Evolutionary conservation across 2,113 vertebrate genomes (phyloP), one percentile per base, ranked within the genome.

Genomic region (Platysteira castanea): DNA sequence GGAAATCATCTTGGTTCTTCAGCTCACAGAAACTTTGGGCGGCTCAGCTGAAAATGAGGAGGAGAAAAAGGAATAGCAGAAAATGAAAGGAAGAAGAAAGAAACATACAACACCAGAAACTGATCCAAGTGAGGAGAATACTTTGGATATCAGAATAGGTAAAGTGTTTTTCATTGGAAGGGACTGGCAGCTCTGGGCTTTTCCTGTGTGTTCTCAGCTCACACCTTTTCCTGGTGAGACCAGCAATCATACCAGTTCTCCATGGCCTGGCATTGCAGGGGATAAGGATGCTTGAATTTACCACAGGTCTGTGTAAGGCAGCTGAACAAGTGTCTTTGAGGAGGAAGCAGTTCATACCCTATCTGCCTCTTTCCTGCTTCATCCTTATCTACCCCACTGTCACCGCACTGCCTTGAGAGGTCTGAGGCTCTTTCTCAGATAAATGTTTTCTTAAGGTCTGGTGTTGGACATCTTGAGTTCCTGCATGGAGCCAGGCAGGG

Each of bases 211-310:
- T 65, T 89, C 9, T 84, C 17, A 65, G 13, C 26, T 86, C 15
- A 4, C 19, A 63, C 4, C 22, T 81, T 89, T 74, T 74, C 26
- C 31, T 46, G 42, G 33, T n/a, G 37, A 86, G 49, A 16, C 4
- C 13, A 67, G 13, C 10, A 88, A 6, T 20, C 0, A 1, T 16
- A 17, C 10, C 35, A 27, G 22, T 39, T 65, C 19, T 86, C 59
- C 17, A 16, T 6, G 20, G 59, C 8, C 19, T 52, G 44, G 13
- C 0, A 0, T 65, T 73, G 24, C 13, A 47, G 33, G 2, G 13
- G 1, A 13, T 47, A 20, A 75, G 13, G 33, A 22, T 84, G 13
- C 19, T 35, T 64, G 22, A 12, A 13, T 69, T 71, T 56, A 37
- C 9, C 28, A 33, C 30, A 31, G 39, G 71, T 8, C 33, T 3